These are phyloP conservation scores for Agrenia bidenticulata DNA, from an alignment of 2,888 invertebrate genomes.

Conservation along the genomic window DNA sequence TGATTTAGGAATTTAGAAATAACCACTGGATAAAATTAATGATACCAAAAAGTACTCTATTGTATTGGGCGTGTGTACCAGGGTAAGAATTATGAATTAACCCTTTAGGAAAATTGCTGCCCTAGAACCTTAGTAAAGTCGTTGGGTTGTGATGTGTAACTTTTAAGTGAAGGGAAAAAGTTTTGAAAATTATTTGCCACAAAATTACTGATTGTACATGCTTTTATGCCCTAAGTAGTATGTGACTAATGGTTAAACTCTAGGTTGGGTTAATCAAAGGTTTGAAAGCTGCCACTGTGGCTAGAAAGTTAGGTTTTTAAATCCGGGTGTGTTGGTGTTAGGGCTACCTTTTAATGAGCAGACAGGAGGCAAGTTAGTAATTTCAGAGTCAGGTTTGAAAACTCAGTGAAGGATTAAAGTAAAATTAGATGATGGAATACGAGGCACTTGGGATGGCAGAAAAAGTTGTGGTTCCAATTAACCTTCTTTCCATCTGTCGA, in stretches of 20 bases:
- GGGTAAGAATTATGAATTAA: slow-evolving; percentile 16
- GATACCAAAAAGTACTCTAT: slow-evolving; percentile 8
- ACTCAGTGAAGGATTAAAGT: background rate
- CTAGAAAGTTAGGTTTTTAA: background rate
- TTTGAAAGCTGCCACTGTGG: slow-evolving; percentile 4
- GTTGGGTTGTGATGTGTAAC: no score
- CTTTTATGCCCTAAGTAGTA: no score
- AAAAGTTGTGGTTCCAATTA: slow-evolving; percentile 20
- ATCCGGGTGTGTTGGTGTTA: background rate
- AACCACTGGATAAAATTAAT: slow-evolving; percentile 7
- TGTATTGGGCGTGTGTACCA: slow-evolving; percentile 13
- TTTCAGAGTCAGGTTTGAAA: background rate
- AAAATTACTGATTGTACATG: no score
- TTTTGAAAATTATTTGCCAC: background rate
- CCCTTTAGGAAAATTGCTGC: slow-evolving; percentile 16
- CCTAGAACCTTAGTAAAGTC: background rate
- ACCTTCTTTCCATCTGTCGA: slow-evolving; percentile 11
- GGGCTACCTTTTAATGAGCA: slow-evolving; percentile 9
- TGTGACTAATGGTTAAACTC: slow-evolving; percentile 3
- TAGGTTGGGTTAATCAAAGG: background rate
- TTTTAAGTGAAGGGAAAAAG: background rate
- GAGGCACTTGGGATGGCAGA: background rate
- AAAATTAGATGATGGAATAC: slow-evolving; percentile 8
- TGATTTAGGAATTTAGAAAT: slow-evolving; percentile 16
- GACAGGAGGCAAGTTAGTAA: background rate